Evolutionary conservation across 1,140 invertebrate genomes (phyloP).

Genomic region (Cydia strobilella): DNA sequence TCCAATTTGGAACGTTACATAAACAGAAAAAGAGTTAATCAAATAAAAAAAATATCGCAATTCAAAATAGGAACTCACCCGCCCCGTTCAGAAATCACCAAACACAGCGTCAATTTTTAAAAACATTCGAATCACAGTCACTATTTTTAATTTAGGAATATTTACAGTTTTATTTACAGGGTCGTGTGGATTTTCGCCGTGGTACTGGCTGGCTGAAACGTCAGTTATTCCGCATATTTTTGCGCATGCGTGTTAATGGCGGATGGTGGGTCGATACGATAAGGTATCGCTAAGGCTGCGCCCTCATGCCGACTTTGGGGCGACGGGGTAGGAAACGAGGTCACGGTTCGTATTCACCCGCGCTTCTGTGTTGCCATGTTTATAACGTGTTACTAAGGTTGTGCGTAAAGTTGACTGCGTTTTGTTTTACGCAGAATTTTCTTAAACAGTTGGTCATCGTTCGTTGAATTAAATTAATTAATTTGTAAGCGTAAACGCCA

Average conservation of each 20-base stretch:
- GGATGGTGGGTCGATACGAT: slow-evolving; percentile 64
- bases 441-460: too few relatives aligned
- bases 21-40: slow-evolving; percentile 29
- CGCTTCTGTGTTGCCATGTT: slow-evolving; percentile 57
- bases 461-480: too few relatives aligned
- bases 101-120: neutral
- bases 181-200: slow-evolving; percentile 46
- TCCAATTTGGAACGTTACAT: slow-evolving; percentile 26
- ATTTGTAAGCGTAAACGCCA: too few relatives aligned
- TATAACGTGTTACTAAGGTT: neutral
- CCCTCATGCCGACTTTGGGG: slow-evolving; percentile 70
- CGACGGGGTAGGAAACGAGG: slow-evolving; percentile 74
- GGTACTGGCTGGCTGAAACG: slow-evolving; percentile 54
- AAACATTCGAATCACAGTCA: slow-evolving; percentile 30
- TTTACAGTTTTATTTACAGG: slow-evolving; percentile 64
- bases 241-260: slow-evolving; percentile 62
- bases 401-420: neutral
- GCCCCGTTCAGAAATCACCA: slow-evolving; percentile 2
- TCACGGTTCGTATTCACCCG: slow-evolving; percentile 69
- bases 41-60: slow-evolving; percentile 3
- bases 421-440: neutral
- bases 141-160: slow-evolving; percentile 35
- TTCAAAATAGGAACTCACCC: slow-evolving; percentile 13
- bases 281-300: slow-evolving; percentile 60
- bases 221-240: slow-evolving; percentile 63